Evolutionary conservation across 2,113 vertebrate genomes (phyloP).

Genomic region (Rhinichthys klamathensis): DNA sequence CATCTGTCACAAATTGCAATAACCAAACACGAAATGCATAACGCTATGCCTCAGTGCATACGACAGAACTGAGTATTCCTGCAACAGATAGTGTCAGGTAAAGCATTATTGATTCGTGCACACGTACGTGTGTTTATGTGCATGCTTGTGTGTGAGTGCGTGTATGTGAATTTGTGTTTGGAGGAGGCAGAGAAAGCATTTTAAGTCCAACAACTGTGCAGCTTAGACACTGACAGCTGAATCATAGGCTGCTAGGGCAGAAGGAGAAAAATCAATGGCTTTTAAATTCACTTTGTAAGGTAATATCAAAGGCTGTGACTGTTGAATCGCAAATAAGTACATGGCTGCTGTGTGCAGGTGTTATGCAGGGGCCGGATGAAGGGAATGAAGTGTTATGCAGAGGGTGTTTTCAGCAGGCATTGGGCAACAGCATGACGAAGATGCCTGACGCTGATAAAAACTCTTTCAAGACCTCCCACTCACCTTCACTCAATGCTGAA

Average conservation of each 20-base stretch:
- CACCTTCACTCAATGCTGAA: conserved; percentile 35
- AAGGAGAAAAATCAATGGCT: conserved; percentile 49
- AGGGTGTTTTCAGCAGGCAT: conserved; percentile 39
- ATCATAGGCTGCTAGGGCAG: conserved; percentile 48
- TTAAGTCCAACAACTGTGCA: conserved; percentile 31
- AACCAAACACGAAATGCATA: conserved; percentile 56
- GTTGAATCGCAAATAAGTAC: conserved; percentile 37
- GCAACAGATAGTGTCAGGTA: conserved; percentile 52
- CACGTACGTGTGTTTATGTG: conserved; percentile 22
- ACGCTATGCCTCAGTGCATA: conserved; percentile 47
- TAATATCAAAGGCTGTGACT: conserved; percentile 45
- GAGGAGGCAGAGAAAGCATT: conserved; percentile 37
- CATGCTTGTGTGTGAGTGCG: background rate
- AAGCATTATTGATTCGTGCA: conserved; percentile 41
- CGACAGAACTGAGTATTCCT: conserved; percentile 45
- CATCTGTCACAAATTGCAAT: conserved; percentile 52
- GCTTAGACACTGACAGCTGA: conserved; percentile 42
- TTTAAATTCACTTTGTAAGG: conserved; percentile 56
- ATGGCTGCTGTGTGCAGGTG: conserved; percentile 16
- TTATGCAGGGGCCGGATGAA: conserved; percentile 25
- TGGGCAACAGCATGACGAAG: conserved; percentile 26
- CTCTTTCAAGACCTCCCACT: conserved; percentile 47
- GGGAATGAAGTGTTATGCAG: conserved; percentile 28
- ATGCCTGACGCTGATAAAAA: conserved; percentile 48
- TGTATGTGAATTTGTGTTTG: conserved; percentile 37